Evolutionary conservation across 1,140 invertebrate species (phyloP).

Genomic region (Drosophila miranda): DNA sequence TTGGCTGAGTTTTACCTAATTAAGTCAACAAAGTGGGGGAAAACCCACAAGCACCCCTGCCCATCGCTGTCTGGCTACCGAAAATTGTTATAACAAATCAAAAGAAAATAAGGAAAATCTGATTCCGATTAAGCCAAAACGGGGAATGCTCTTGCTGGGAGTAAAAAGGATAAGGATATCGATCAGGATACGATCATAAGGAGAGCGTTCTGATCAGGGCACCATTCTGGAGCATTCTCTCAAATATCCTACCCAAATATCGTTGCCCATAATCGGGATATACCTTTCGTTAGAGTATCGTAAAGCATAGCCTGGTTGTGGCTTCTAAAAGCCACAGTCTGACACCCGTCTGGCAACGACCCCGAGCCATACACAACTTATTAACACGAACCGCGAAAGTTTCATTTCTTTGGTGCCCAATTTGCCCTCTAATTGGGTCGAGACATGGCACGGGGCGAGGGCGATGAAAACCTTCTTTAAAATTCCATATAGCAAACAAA

Average conservation of each 20-base stretch:
- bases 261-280: too few species aligned
- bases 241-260: too few species aligned
- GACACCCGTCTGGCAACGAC: slow-evolving; percentile 21
- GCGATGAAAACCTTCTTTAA: too few species aligned
- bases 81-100: slow-evolving; percentile 3
- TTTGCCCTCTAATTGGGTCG: slow-evolving; percentile 38
- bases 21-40: slow-evolving; percentile 62
- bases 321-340: slow-evolving; percentile 8
- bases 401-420: slow-evolving; percentile 4
- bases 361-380: slow-evolving; percentile 26
- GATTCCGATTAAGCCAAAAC: background rate
- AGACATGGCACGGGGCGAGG: slow-evolving; percentile 15
- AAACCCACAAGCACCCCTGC: slow-evolving; percentile 37
- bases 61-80: background rate
- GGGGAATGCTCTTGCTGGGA: background rate
- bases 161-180: background rate
- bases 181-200: too few species aligned
- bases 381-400: slow-evolving; percentile 44
- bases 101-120: background rate
- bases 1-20: slow-evolving; percentile 67
- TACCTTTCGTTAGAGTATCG: background rate
- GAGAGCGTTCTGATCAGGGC: too few species aligned
- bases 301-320: background rate
- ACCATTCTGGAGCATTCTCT: too few species aligned
- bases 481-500: too few species aligned